Evolutionary conservation across 2,113 vertebrate genomes (phyloP).

Genomic region (Anser cygnoides): DNA sequence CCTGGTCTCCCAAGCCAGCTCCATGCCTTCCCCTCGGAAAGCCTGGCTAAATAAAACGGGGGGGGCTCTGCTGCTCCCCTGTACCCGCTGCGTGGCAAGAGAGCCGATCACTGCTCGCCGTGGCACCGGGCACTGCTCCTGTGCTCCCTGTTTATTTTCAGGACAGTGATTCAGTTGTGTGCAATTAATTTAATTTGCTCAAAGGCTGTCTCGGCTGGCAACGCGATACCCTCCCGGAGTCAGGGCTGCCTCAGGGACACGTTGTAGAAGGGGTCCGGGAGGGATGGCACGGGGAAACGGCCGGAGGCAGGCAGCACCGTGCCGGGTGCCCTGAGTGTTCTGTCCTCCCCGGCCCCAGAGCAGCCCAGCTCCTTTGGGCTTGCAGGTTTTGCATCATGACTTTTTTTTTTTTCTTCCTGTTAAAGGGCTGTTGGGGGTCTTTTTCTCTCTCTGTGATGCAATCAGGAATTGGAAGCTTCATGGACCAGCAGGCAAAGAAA

Average conservation of each 20-base stretch:
- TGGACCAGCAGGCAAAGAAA: background rate
- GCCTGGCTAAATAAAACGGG: background rate
- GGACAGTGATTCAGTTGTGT: conserved; percentile 24
- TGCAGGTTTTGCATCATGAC: background rate
- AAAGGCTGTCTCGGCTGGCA: conserved; percentile 29
- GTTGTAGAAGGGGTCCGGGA: background rate
- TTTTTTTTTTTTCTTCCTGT: background rate
- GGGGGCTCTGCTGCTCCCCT: background rate
- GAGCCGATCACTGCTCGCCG: background rate
- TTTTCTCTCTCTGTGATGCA: background rate
- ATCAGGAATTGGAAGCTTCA: background rate
- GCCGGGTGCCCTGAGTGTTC: background rate
- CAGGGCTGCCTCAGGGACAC: background rate
- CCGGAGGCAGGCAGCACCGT: background rate
- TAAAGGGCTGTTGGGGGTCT: background rate
- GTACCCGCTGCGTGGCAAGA: background rate
- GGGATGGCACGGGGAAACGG: background rate
- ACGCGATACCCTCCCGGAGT: background rate
- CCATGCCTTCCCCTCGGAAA: background rate
- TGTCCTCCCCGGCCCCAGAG: background rate
- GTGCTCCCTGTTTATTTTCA: conserved; percentile 19
- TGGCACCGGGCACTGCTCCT: background rate
- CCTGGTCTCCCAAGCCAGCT: background rate
- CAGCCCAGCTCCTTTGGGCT: background rate
- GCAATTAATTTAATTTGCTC: conserved; percentile 9